A percentile compares a stretch with the other conserved stretches of the same genome.
Evolutionary conservation across 1,140 invertebrate species (phyloP).

Genomic region (Brachionus sp.): DNA sequence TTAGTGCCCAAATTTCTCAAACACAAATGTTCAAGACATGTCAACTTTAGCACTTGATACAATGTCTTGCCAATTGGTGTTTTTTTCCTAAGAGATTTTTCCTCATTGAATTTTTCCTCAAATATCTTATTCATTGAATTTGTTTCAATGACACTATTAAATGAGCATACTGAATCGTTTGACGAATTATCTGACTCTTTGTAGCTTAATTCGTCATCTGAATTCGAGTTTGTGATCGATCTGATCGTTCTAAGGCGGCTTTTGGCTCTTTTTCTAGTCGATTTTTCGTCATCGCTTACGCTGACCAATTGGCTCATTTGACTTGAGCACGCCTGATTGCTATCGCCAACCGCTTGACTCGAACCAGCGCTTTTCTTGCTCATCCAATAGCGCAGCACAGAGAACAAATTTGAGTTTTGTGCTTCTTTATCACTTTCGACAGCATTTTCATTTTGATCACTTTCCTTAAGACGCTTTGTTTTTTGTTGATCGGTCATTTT

Average conservation of each 20-base stretch:
- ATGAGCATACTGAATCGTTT: not conserved
- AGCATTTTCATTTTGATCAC: not conserved
- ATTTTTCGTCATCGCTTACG: not conserved
- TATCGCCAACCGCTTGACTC: not conserved
- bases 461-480: not conserved
- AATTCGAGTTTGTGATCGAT: not conserved
- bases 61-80: not conserved
- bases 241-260: not conserved
- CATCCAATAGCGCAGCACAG: constrained; percentile 42
- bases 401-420: constrained; percentile 20
- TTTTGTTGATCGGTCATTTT: not conserved
- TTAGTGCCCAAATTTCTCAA: constrained; percentile 14
- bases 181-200: constrained; percentile 12
- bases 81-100: too few relatives aligned
- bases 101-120: not conserved
- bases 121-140: constrained; percentile 30
- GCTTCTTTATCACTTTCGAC: not conserved
- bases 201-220: not conserved
- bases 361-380: constrained; percentile 11
- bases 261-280: not conserved
- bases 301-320: not conserved
- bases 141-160: not conserved
- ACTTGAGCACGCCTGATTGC: not conserved
- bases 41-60: not conserved
- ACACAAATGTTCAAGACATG: not conserved